These are phyloP conservation scores for Botia almorhae DNA, from an alignment of 2,797 vertebrate genomes.

Conservation along the genomic window DNA sequence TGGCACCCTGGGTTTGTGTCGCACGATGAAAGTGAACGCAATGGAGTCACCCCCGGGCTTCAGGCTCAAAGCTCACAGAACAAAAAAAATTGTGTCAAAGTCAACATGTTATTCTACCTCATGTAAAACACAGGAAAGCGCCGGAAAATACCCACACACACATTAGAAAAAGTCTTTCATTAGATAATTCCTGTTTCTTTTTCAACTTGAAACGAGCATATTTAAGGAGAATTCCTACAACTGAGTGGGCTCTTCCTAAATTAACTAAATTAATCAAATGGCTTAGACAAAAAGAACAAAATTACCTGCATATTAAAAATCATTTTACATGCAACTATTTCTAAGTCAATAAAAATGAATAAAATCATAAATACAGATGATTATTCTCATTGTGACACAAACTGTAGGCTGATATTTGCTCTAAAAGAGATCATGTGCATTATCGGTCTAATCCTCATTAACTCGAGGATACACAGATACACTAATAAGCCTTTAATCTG, in stretches of 20 bases:
- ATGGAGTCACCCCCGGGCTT: neutral
- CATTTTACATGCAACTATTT: no score
- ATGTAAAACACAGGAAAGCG: neutral
- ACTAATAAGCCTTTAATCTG: constrained; percentile 68
- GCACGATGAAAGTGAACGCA: neutral
- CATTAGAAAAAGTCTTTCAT: no score
- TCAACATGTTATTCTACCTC: neutral
- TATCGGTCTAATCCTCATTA: constrained; percentile 62
- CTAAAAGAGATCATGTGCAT: constrained; percentile 52
- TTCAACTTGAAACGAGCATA: neutral
- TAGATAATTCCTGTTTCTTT: no score
- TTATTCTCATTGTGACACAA: neutral
- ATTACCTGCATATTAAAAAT: neutral
- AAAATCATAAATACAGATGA: neutral
- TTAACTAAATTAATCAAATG: neutral
- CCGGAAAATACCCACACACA: no score
- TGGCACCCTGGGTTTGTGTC: neutral
- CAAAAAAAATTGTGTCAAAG: neutral
- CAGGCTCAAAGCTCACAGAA: constrained; percentile 1
- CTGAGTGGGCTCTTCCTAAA: neutral
- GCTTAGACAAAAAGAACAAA: neutral
- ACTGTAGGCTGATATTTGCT: constrained; percentile 32
- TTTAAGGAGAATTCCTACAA: neutral
- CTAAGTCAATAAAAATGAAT: neutral
- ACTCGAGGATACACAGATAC: constrained; percentile 62